Evolutionary conservation across 2,113 vertebrate genomes (phyloP), one percentile per base, ranked within the genome.

Genomic region (Craseonycteris thonglongyai): DNA sequence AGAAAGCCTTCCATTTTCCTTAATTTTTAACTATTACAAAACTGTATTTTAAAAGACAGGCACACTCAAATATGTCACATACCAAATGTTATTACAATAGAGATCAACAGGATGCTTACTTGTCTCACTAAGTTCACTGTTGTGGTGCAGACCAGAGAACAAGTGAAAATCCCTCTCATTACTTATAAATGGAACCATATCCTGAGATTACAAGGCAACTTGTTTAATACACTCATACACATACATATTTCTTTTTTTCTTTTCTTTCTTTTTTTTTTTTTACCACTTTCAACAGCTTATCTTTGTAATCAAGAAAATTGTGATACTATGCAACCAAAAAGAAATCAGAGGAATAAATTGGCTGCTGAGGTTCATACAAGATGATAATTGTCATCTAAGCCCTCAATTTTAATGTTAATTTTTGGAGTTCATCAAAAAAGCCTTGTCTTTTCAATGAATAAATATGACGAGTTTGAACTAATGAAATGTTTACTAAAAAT

Each of bases 281-380:
- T 76, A 86, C 26, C 49, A 84, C 68, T 92, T 86, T 21, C 22
- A 85, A 63, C 5, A 91, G 15, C 21, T 58, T 59, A 75, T 56
- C 88, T 96, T 40, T 76, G 4, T 94, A 40, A 88, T 88, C 40
- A 93, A 86, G 90, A 90, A 87, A 83, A 66, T 72, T 65, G 76
- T 11, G 7, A 71, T 56, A 83, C 14, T 47, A 26, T 33, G 33
- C 28, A 91, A 68, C 28, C 24, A 45, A 26, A 68, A 63, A 74
- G 65, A 95, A 85, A 74, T 91, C n/a, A 15, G 30, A 86, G n/a
- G 74, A 71, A 63, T 58, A 81, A 93, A 88, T 5, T 51, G 42
- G 22, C 30, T 86, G 22, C 28, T n/a, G 58, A 93, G 38, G 54
- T 6, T 58, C 24, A 56, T 19, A 3, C n/a, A 88, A 84, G 28